phyloP scores from a whole-genome alignment of 2,888 invertebrate species.

The Tenthredo livida region DNA sequence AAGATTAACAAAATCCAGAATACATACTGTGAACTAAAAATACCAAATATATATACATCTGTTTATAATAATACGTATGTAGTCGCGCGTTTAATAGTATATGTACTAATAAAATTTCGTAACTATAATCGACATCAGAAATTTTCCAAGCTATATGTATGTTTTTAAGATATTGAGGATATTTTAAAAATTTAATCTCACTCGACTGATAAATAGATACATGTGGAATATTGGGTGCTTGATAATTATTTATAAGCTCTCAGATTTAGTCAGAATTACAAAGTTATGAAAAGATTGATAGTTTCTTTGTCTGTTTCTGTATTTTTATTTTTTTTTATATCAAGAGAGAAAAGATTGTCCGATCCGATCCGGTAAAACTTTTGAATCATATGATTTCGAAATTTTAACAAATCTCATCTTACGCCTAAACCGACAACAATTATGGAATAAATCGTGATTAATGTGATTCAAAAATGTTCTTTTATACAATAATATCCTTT shows the following conservation, averaged over 20 bases:
- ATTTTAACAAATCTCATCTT: background rate
- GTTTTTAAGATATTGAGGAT: background rate
- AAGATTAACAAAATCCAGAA: slow-evolving; percentile 11
- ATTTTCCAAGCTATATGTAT: slow-evolving; percentile 2
- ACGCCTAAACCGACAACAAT: background rate
- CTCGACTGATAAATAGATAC: background rate
- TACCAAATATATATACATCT: slow-evolving; percentile 31
- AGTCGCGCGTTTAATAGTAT: background rate
- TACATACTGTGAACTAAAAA: slow-evolving; percentile 8
- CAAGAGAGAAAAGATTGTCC: background rate
- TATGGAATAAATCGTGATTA: background rate
- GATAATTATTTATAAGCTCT: background rate
- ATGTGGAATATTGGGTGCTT: background rate
- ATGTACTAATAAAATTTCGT: background rate
- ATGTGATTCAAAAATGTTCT: background rate
- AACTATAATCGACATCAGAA: background rate
- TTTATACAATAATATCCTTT: background rate
- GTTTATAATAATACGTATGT: slow-evolving; percentile 19
- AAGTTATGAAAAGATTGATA: background rate
- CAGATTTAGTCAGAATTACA: background rate
- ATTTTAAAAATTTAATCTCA: background rate
- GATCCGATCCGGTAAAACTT: background rate
- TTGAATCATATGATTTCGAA: background rate
- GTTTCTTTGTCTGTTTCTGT: background rate
- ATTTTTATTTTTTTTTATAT: background rate